Conservation (phyloP, 1,140 invertebrate species). For the Streblospio benedicti region DNA sequence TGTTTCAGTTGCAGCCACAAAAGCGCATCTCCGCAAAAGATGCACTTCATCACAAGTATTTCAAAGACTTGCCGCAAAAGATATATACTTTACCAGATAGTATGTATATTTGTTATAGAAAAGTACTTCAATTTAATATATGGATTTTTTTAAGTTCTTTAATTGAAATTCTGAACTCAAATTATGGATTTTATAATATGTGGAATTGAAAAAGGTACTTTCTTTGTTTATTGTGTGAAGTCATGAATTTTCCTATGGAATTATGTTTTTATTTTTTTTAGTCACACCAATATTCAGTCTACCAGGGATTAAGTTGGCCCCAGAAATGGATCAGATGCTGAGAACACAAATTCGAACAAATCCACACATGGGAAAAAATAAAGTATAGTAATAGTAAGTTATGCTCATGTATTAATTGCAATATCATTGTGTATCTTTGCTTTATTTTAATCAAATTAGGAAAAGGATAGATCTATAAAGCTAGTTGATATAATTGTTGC, state of each 20-base stretch:
- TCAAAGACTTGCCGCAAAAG: conserved; percentile 75
- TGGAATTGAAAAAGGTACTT: neutral
- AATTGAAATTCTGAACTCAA: neutral
- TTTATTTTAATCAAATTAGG: no score
- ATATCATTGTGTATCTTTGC: no score
- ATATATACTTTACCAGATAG: conserved; percentile 71
- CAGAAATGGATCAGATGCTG: conserved; percentile 51
- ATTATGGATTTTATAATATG: neutral
- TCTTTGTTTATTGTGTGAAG: neutral
- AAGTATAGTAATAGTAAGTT: no score
- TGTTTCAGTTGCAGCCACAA: conserved; percentile 70
- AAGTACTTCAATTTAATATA: conserved; percentile 6
- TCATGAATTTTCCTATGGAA: neutral
- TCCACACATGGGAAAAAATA: neutral
- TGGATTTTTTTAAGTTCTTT: neutral
- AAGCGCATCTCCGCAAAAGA: conserved; percentile 75
- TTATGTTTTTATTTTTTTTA: conserved; percentile 51
- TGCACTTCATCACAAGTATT: conserved; percentile 83
- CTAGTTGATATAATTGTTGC: no score
- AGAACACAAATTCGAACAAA: conserved; percentile 11
- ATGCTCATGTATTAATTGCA: no score
- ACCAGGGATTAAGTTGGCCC: conserved; percentile 69
- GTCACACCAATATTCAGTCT: conserved; percentile 87
- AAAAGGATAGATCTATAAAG: no score
- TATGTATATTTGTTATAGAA: conserved; percentile 22